Conservation (phyloP, 2,113 vertebrate genomes). For the Callospermophilus lateralis region DNA sequence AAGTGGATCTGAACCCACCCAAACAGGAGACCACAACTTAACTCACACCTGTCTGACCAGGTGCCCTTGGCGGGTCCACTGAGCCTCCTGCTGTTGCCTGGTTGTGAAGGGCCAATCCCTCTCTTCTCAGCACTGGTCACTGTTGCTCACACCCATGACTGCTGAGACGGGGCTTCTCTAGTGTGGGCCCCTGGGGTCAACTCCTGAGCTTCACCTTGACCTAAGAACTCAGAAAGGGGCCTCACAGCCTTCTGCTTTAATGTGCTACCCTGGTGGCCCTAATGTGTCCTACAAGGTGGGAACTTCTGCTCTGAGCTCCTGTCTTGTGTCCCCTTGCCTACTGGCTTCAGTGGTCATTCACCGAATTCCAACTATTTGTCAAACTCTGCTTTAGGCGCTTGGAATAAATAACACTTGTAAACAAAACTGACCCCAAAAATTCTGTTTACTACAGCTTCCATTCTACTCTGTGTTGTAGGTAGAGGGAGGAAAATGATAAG, state of each 20-base stretch:
- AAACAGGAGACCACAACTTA: background rate
- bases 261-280: background rate
- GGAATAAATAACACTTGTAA: background rate
- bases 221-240: no score
- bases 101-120: background rate
- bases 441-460: background rate
- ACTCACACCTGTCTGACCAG: background rate
- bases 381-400: constrained; percentile 29
- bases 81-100: background rate
- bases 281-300: background rate
- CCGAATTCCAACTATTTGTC: background rate
- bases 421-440: background rate
- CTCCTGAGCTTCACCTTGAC: background rate
- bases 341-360: background rate
- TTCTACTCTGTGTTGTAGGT: background rate
- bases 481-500: background rate
- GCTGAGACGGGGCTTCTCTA: background rate
- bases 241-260: background rate
- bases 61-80: background rate
- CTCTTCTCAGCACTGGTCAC: no score
- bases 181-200: background rate
- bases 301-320: background rate
- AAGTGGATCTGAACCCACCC: background rate
- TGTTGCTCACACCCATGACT: background rate
- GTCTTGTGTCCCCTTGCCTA: background rate